Evolutionary conservation across 2,797 vertebrate species (phyloP).

Genomic region (Erethizon dorsatum): DNA sequence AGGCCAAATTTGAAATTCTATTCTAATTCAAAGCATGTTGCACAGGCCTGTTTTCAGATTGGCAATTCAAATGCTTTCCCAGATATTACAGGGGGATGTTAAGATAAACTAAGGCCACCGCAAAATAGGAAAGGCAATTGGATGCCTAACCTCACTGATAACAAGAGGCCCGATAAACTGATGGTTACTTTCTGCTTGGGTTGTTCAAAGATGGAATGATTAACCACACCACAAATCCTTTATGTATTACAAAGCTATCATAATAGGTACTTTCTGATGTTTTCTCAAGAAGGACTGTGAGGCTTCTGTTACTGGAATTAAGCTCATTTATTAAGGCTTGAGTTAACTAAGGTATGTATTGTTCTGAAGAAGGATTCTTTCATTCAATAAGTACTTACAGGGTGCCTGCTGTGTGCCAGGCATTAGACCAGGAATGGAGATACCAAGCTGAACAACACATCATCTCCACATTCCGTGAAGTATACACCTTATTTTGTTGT

Average conservation of each 20-base stretch:
- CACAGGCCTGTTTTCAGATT: constrained; percentile 71
- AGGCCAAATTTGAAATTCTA: constrained; percentile 84
- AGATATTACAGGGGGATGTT: constrained; percentile 78
- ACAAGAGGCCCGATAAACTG: constrained; percentile 76
- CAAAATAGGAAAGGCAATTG: constrained; percentile 82
- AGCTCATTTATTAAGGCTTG: constrained; percentile 75
- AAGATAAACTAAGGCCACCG: constrained; percentile 81
- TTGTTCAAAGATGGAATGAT: constrained; percentile 83
- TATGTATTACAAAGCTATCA: constrained; percentile 74
- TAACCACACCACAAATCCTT: constrained; percentile 82
- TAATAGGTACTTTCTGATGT: constrained; percentile 80
- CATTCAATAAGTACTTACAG: constrained; percentile 43
- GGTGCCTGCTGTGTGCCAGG: constrained; percentile 12
- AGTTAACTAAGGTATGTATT: constrained; percentile 73
- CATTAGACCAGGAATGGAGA: constrained; percentile 35
- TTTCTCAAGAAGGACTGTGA: constrained; percentile 81
- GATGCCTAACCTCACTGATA: constrained; percentile 82
- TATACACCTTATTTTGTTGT: not conserved
- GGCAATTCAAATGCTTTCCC: constrained; percentile 80
- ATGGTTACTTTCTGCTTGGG: constrained; percentile 85
- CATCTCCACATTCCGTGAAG: not conserved
- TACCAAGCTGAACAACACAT: not conserved
- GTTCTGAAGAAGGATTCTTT: constrained; percentile 74
- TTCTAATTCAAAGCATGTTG: constrained; percentile 82
- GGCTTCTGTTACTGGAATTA: constrained; percentile 82